Evolutionary conservation across 2,113 vertebrate species (phyloP).

Genomic region (Dasyprocta punctata): DNA sequence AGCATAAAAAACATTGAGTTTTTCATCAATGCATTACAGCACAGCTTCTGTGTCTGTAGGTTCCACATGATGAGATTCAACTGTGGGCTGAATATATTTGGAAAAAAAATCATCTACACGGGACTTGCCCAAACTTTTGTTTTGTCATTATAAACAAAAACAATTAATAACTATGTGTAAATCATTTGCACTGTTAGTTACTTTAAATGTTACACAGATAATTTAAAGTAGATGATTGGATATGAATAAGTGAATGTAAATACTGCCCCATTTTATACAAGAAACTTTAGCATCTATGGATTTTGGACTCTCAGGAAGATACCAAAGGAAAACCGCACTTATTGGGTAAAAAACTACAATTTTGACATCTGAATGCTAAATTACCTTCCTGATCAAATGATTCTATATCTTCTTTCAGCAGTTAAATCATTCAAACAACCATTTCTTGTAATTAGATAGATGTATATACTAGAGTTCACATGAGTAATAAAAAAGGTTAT

Average conservation of each 20-base stretch:
- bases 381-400: not conserved
- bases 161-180: not conserved
- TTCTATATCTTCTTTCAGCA: not conserved
- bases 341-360: not conserved
- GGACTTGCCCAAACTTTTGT: not conserved
- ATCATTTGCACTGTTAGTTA: not conserved
- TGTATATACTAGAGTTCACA: not conserved
- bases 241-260: not conserved
- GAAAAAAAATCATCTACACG: not conserved
- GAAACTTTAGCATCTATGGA: not conserved
- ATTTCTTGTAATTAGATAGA: not conserved
- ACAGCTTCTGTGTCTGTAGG: not conserved
- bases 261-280: not conserved
- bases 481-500: not conserved
- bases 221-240: not conserved
- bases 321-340: not conserved
- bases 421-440: not conserved
- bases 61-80: not conserved
- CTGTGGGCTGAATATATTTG: not conserved
- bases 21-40: not conserved
- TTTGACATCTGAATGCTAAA: constrained; percentile 15
- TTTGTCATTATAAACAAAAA: not conserved
- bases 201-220: not conserved
- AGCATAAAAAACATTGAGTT: constrained; percentile 44
- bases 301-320: not conserved